Evolutionary conservation across 2,113 vertebrate genomes (phyloP).

Genomic region (zebrafish (Danio rerio)): DNA sequence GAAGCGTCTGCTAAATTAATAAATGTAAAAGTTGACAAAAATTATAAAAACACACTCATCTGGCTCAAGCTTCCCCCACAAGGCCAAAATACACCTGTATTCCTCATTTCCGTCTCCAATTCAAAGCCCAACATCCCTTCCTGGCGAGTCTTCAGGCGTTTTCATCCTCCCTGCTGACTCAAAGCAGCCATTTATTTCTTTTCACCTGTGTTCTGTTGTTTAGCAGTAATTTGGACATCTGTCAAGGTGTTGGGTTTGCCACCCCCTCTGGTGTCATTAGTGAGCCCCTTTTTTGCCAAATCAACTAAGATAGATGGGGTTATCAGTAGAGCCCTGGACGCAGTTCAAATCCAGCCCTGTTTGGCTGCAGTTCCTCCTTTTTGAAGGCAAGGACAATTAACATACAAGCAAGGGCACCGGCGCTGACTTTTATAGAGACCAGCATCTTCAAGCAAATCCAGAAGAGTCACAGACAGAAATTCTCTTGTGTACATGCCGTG

Average conservation of each 20-base stretch:
- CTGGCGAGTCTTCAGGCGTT: constrained; percentile 53
- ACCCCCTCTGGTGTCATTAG: constrained; percentile 65
- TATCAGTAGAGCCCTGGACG: constrained; percentile 57
- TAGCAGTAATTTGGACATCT: constrained; percentile 75
- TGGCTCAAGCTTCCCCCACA: background rate
- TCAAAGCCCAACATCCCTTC: background rate
- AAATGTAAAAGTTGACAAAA: no score
- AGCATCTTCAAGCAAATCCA: background rate
- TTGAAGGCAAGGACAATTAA: constrained; percentile 60
- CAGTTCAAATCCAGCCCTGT: constrained; percentile 48
- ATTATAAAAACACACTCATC: no score
- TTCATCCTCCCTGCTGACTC: constrained; percentile 44
- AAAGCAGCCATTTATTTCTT: constrained; percentile 67
- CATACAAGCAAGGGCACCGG: constrained; percentile 29
- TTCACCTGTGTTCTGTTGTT: constrained; percentile 61
- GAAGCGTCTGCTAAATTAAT: no score
- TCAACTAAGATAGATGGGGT: constrained; percentile 62
- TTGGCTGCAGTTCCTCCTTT: constrained; percentile 57
- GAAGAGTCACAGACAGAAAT: background rate
- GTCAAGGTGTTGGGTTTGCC: constrained; percentile 69
- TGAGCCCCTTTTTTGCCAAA: constrained; percentile 64
- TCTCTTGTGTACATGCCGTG: background rate
- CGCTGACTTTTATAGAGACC: background rate
- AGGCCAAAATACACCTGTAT: background rate
- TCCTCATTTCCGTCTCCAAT: background rate